Evolutionary conservation across 2,888 invertebrate genomes (phyloP).

Genomic region (Gisinianus flammeolus): DNA sequence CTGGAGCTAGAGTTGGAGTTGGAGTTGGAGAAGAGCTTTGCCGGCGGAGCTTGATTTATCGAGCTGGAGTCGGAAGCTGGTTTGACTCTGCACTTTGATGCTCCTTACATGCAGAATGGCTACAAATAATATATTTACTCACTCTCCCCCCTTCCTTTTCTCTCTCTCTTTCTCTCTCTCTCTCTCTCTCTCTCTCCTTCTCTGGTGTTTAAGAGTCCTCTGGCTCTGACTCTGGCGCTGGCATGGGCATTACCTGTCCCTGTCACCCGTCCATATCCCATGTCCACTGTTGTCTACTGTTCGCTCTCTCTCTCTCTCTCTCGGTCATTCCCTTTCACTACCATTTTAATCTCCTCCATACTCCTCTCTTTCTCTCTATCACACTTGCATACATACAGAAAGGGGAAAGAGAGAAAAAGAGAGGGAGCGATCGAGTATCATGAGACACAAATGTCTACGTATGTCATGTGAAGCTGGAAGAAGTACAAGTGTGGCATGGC

Average conservation of each 20-base stretch:
- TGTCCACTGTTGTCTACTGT: not conserved
- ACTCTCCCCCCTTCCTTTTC: too few relatives aligned
- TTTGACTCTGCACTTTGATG: not conserved
- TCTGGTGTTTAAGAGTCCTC: not conserved
- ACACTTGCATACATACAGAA: not conserved
- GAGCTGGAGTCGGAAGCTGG: not conserved
- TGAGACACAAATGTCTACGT: conserved; percentile 39
- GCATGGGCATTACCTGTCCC: not conserved
- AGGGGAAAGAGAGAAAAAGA: not conserved
- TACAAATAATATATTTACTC: not conserved
- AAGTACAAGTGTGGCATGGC: not conserved
- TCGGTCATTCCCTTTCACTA: not conserved
- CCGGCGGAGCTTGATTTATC: not conserved
- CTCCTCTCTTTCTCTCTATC: not conserved
- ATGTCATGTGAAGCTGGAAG: not conserved
- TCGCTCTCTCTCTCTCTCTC: not conserved
- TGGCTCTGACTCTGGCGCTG: not conserved
- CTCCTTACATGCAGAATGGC: not conserved
- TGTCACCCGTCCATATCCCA: not conserved
- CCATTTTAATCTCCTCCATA: not conserved
- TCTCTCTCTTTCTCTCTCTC: not conserved
- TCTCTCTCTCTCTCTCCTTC: not conserved
- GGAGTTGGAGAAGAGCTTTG: not conserved
- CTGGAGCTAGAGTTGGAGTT: not conserved
- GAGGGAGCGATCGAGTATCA: conserved; percentile 39